Evolutionary conservation across 2,888 invertebrate species (phyloP), one percentile per base, ranked within the genome.

Genomic region (Rotaria sp.): DNA sequence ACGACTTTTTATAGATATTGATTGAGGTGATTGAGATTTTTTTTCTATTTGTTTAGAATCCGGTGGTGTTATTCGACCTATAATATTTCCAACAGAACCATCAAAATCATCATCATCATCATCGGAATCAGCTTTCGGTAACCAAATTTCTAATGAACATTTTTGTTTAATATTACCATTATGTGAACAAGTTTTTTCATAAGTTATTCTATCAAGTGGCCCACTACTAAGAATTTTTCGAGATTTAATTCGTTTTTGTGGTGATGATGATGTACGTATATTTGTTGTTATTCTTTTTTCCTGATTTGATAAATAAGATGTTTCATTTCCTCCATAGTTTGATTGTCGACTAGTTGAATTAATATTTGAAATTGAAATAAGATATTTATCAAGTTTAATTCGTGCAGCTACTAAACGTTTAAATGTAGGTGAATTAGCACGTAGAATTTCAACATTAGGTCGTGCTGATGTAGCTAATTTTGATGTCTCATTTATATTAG

Each of bases 121-220:
- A 11, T 30, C 30, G 35, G 18, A 3, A 35, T 15, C 8, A 35
- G 67, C 2, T 30, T 67, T 30, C 4, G 67, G 67, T 21, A 67
- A 35, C 67, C 67, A 67, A 67, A 67, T 67, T 67, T 67, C 67
- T 35, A 67, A 30, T 18, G 67, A 67, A 67, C 67, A 67, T 35
- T 67, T 67, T 67, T 67, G 67, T 67, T 35, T 67, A 11, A 67
- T 1, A 18, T 67, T 35, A 67, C 67, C 67, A 67, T 35, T 67
- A 35, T 35, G 18, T 35, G 67, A 11, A 10, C 2, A 2, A 30
- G 30, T 18, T 35, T 2, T 30, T 67, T 67, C 67, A 67, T 67
- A 67, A 18, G 67, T 67, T 18, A 67, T 15, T 67, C 10, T 67
- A 35, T 67, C 67, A 35, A 30, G 18, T 35, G 67, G 35, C 18